These are phyloP conservation scores for Pseudobourletiella spinata DNA, from an alignment of 1,140 invertebrate species.

Conservation along the genomic window DNA sequence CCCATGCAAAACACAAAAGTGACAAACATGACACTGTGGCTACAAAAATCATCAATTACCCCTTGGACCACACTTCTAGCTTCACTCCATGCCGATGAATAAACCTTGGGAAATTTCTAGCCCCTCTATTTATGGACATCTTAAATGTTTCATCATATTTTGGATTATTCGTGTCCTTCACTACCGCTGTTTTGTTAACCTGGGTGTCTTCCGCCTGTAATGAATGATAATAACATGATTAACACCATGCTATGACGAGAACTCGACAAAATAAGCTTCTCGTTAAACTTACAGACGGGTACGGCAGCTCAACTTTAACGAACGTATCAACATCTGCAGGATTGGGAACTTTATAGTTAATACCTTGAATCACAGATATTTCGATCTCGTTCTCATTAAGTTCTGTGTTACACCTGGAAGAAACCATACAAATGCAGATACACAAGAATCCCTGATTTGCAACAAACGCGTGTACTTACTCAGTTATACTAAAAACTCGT, in stretches of 20 bases:
- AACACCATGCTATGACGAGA: not conserved
- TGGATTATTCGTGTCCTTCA: slow-evolving; percentile 80
- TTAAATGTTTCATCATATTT: slow-evolving; percentile 71
- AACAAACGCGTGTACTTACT: slow-evolving; percentile 23
- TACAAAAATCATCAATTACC: slow-evolving; percentile 49
- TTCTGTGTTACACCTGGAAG: slow-evolving; percentile 71
- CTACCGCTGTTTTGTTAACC: slow-evolving; percentile 60
- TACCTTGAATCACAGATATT: slow-evolving; percentile 72
- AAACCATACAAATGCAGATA: slow-evolving; percentile 18
- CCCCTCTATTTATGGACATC: slow-evolving; percentile 67
- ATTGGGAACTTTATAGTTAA: slow-evolving; percentile 74
- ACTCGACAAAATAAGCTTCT: not conserved
- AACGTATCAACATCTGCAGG: slow-evolving; percentile 88
- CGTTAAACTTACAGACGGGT: slow-evolving; percentile 56
- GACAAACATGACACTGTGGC: not conserved
- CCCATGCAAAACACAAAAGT: no score
- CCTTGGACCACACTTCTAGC: slow-evolving; percentile 83
- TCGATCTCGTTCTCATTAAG: slow-evolving; percentile 84
- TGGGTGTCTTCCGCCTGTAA: slow-evolving; percentile 62
- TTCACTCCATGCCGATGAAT: slow-evolving; percentile 84
- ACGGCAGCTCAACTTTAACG: slow-evolving; percentile 87
- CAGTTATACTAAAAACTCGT: slow-evolving; percentile 39
- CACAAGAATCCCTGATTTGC: not conserved
- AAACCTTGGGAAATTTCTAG: slow-evolving; percentile 66
- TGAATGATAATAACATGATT: slow-evolving; percentile 15